Conservation (phyloP, 1,140 invertebrate species). For the Orussus abietinus region DNA sequence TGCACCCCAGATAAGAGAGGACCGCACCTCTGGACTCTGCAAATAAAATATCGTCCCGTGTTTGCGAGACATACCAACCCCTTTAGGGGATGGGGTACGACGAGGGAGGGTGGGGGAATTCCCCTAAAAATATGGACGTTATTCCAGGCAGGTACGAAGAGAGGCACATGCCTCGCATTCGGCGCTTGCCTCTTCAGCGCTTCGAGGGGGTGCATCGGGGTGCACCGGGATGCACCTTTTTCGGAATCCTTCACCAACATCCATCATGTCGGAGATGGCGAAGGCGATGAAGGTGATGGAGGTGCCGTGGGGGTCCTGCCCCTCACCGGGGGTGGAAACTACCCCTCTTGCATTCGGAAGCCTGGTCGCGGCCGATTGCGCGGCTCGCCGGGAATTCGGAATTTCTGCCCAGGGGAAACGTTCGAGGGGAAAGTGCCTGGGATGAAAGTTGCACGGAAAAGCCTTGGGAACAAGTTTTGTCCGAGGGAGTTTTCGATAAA, state of each 20-base stretch:
- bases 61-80: slow-evolving; percentile 13
- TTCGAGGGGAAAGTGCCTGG: too few relatives aligned
- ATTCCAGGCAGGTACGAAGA: slow-evolving; percentile 36
- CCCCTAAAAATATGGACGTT: slow-evolving; percentile 34
- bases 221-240: not conserved
- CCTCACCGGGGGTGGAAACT: too few relatives aligned
- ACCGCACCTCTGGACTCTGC: slow-evolving; percentile 24
- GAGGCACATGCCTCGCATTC: not conserved
- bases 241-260: not conserved
- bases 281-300: too few relatives aligned
- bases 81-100: not conserved
- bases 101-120: not conserved
- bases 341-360: too few relatives aligned
- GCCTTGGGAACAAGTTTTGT: too few relatives aligned
- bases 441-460: too few relatives aligned
- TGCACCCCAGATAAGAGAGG: slow-evolving; percentile 37
- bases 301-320: too few relatives aligned
- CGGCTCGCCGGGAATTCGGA: too few relatives aligned
- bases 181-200: not conserved
- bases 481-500: too few relatives aligned
- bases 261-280: not conserved
- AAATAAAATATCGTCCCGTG: slow-evolving; percentile 40
- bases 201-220: not conserved
- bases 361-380: too few relatives aligned
- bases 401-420: too few relatives aligned